Conservation (phyloP, 64 coral and sea anemone genomes). For the Dendrophyllia cribrosa region DNA sequence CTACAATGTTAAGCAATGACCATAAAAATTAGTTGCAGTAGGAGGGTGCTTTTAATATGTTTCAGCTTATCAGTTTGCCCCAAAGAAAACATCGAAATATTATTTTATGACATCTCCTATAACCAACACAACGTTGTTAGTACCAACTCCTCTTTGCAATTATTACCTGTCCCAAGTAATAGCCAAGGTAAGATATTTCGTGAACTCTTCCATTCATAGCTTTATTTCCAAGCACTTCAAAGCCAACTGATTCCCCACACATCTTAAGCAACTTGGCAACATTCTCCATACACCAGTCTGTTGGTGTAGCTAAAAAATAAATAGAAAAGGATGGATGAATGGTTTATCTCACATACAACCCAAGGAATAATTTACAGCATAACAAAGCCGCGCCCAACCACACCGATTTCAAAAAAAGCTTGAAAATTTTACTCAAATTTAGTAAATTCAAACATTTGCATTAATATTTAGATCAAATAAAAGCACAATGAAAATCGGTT, state of each 20-base stretch:
- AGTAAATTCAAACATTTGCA: too few species aligned
- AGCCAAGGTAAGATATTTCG: slow-evolving; percentile 89
- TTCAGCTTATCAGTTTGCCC: too few species aligned
- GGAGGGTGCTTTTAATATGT: too few species aligned
- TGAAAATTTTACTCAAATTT: too few species aligned
- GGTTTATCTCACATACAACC: neutral
- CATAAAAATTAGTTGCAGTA: neutral
- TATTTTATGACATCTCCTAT: too few species aligned
- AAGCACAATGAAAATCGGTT: too few species aligned
- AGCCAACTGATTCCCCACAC: slow-evolving; percentile 82
- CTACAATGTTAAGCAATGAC: slow-evolving; percentile 6
- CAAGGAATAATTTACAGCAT: neutral
- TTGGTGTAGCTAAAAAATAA: slow-evolving; percentile 63
- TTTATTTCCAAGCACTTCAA: slow-evolving; percentile 92
- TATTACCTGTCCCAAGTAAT: slow-evolving; percentile 91
- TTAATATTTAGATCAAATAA: too few species aligned
- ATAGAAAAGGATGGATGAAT: neutral
- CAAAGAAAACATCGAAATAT: too few species aligned
- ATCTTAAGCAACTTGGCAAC: slow-evolving; percentile 92
- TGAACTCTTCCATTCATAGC: slow-evolving; percentile 96
- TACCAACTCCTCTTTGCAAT: neutral
- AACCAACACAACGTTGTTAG: neutral
- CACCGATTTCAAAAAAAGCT: too few species aligned
- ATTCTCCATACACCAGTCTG: slow-evolving; percentile 97
- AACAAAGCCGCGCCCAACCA: neutral